These are phyloP conservation scores for Lycocorax pyrrhopterus DNA, from an alignment of 2,113 vertebrate species.

Conservation along the genomic window DNA sequence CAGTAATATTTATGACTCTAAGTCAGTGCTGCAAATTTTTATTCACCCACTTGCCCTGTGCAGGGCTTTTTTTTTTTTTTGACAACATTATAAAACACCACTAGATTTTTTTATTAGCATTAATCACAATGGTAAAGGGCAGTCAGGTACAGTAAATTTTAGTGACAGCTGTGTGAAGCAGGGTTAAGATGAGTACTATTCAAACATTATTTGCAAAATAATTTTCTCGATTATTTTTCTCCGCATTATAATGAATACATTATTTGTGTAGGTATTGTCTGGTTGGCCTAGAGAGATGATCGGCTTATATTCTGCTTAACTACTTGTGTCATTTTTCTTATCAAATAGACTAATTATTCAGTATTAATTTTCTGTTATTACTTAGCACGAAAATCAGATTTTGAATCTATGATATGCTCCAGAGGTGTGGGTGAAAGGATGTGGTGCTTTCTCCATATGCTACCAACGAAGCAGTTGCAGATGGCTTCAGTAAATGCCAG, in stretches of 20 bases:
- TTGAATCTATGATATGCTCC: neutral
- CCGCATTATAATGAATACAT: neutral
- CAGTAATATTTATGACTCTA: constrained; percentile 3
- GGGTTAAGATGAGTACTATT: neutral
- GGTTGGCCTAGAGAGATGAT: neutral
- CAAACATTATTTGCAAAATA: neutral
- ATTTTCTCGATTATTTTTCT: neutral
- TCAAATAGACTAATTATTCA: neutral
- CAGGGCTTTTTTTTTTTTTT: neutral
- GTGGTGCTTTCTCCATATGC: fast-evolving
- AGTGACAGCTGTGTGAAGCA: neutral
- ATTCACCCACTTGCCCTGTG: neutral
- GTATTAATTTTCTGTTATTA: neutral
- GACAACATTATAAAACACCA: neutral
- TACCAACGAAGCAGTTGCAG: neutral
- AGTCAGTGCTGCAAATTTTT: constrained; percentile 13
- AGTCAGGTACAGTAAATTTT: constrained; percentile 25
- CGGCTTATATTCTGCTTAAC: neutral
- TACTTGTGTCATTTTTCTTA: neutral
- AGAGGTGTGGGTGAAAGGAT: neutral
- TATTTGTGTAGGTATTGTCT: neutral
- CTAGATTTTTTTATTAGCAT: neutral
- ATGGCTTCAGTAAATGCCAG: neutral
- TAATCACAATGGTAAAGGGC: neutral
- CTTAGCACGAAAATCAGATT: neutral